Base-by-base conservation (phyloP, 2,888 invertebrate species). In the Shargacucullia verbasci region DNA sequence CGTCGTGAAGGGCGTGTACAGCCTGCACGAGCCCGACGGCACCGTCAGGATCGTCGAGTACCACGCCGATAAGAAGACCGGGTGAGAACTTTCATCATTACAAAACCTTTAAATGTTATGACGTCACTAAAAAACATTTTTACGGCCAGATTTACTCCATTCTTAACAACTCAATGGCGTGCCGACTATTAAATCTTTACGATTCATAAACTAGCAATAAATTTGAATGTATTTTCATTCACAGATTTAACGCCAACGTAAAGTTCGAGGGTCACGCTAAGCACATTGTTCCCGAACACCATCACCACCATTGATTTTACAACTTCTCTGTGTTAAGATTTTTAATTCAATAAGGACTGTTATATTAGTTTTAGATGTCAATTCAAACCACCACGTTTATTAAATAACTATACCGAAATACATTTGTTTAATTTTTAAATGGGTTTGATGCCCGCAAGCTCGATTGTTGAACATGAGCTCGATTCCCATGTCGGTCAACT, bases 1-100 rank as follows among this genome's bases (percentile, higher is more conserved):
- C 74, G 93, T 89, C 37, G 95, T 95, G 55, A 92, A 94, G 78
- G 95, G 95, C 38, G 49, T 92, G 73, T 95, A 95, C 81, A 89
- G 88, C 47, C 82, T 94, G 44, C 89, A 92, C 69, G 49, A 71
- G 66, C 85, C 94, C 38, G 89, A 88, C 55, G 91, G 93, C 48
- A 89, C 92, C 70, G 70, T 91, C 71, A 62, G 83, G 46, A 56
- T 76, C 37, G 77, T 81, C 13, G 60, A 80, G 47, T 68, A 70
- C 58, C 52, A 73, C 29, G 74, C 71, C n/a, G 75, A 73, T 29
- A 59, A 73, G 40, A 70, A 59, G 48, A 78, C 37, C 5, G 70
- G 63, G 72, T 72, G 1, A 63, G 29, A 0, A 14, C 10, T 6
- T 29, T 29, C 7, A 29, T 29, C 29, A 29, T 29, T 29, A 6